Conservation (phyloP, 2,888 invertebrate species). For the Drosophila parthenogenetica region DNA sequence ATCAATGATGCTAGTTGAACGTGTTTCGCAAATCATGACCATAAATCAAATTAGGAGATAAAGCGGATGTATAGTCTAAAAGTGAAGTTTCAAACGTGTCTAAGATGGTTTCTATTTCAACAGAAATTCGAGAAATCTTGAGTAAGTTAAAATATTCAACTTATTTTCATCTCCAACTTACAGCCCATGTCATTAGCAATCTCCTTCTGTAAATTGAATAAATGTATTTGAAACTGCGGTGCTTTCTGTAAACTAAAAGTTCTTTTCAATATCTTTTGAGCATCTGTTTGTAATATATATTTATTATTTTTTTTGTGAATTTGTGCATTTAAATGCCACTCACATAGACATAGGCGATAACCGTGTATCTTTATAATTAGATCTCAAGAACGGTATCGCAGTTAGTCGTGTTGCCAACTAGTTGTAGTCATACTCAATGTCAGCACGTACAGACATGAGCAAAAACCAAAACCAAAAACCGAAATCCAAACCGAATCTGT, state of each 20-base stretch:
- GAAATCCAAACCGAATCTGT: constrained; percentile 29
- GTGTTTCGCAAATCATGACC: no score
- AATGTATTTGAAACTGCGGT: constrained; percentile 24
- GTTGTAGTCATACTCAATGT: constrained; percentile 51
- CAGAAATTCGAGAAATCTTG: no score
- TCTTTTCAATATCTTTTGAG: constrained; percentile 22
- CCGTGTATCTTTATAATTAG: constrained; percentile 73
- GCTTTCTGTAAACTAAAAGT: constrained; percentile 9
- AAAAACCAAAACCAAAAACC: constrained; percentile 11
- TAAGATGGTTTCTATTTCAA: no score
- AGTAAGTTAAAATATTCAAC: no score
- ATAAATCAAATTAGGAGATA: no score
- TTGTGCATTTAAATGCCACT: constrained; percentile 55
- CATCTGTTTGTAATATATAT: constrained; percentile 31
- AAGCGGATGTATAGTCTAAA: no score
- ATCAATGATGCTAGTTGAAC: no score
- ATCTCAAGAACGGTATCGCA: constrained; percentile 55
- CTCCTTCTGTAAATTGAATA: constrained; percentile 13
- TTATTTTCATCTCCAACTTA: background rate
- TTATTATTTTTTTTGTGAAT: constrained; percentile 18
- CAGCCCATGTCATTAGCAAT: background rate
- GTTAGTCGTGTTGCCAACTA: constrained; percentile 43
- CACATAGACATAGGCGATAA: constrained; percentile 49
- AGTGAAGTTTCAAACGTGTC: no score
- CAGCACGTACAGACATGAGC: constrained; percentile 46